Evolutionary conservation across 2,888 invertebrate species (phyloP).

Genomic region (Pristionchus fissidentatus): DNA sequence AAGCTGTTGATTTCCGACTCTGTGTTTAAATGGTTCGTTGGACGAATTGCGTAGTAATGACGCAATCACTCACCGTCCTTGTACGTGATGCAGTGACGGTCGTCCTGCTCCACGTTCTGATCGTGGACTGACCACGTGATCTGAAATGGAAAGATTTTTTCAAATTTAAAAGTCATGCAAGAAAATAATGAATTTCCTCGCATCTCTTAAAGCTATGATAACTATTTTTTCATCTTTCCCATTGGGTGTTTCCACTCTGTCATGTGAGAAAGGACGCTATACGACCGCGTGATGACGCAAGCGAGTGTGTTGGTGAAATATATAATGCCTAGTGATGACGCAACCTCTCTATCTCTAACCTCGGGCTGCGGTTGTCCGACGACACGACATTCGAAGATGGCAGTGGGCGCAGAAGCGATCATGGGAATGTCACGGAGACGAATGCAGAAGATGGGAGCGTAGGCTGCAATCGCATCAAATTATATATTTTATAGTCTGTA

Average conservation of each 20-base stretch:
- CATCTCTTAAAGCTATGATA: too few species aligned
- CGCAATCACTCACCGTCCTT: not conserved
- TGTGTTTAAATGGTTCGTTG: too few species aligned
- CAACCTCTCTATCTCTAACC: constrained; percentile 80
- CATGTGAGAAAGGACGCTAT: too few species aligned
- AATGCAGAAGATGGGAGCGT: constrained; percentile 86
- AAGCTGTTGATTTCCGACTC: too few species aligned
- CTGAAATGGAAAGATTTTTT: not conserved
- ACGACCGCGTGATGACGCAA: not conserved
- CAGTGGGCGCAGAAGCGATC: constrained; percentile 82
- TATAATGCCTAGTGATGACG: not conserved
- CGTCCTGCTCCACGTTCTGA: constrained; percentile 35
- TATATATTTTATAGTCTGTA: too few species aligned
- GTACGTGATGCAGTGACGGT: constrained; percentile 19
- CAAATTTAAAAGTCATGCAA: too few species aligned
- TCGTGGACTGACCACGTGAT: constrained; percentile 48
- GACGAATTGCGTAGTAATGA: not conserved
- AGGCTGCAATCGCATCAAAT: too few species aligned
- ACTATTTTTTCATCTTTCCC: too few species aligned
- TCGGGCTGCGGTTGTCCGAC: constrained; percentile 89
- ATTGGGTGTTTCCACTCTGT: not conserved
- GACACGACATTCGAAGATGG: constrained; percentile 84
- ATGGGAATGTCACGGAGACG: constrained; percentile 90
- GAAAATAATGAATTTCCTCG: too few species aligned
- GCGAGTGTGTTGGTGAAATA: not conserved